These are phyloP conservation scores for Euwallacea fornicatus DNA, from an alignment of 1,140 invertebrate species.

Conservation along the genomic window DNA sequence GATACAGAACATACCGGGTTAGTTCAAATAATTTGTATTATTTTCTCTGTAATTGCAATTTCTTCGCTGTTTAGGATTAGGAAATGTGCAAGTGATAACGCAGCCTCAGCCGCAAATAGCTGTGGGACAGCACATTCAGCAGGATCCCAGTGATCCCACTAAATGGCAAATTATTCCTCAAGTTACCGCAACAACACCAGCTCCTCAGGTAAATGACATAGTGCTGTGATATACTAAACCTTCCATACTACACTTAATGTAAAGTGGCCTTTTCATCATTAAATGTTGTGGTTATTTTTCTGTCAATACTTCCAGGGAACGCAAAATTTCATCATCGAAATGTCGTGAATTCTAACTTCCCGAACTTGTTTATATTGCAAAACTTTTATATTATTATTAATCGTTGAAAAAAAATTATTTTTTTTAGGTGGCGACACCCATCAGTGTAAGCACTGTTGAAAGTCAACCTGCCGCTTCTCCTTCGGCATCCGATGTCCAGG, in stretches of 20 bases:
- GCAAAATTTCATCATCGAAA: no score
- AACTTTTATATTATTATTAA: not conserved
- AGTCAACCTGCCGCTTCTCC: constrained; percentile 38
- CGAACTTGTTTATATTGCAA: not conserved
- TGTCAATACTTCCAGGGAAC: no score
- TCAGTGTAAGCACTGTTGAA: constrained; percentile 46
- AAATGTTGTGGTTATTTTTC: not conserved
- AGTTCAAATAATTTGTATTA: constrained; percentile 8
- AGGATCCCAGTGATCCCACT: constrained; percentile 74
- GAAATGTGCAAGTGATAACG: constrained; percentile 75
- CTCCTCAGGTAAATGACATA: constrained; percentile 44
- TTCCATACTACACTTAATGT: not conserved
- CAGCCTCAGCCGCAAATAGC: constrained; percentile 53
- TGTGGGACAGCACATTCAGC: constrained; percentile 65
- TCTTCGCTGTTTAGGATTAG: constrained; percentile 59
- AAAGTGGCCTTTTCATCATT: not conserved
- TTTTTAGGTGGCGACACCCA: constrained; percentile 48
- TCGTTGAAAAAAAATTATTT: not conserved
- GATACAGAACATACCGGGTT: constrained; percentile 54
- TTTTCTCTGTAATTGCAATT: constrained; percentile 14
- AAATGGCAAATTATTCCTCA: constrained; percentile 77
- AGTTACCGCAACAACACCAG: constrained; percentile 41
- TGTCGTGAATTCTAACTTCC: not conserved
- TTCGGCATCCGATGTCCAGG: constrained; percentile 39
- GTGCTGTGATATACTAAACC: not conserved